phyloP scores from a whole-genome alignment of 1,140 invertebrate genomes.

The Bacillus rossius region DNA sequence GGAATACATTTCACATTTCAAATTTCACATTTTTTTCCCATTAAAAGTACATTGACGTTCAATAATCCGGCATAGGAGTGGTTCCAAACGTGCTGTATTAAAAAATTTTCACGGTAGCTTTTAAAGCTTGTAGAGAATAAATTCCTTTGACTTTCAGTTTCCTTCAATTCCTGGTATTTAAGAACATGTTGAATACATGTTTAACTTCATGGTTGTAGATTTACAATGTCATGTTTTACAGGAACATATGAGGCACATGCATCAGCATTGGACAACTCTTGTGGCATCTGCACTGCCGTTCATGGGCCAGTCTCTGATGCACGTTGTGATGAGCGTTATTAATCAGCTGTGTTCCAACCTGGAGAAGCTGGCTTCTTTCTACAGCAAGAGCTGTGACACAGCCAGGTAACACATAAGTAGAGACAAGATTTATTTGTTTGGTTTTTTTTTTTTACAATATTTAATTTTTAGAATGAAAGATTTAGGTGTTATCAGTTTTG shows the following conservation, averaged over 20 bases:
- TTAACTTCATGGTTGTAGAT: too few species aligned
- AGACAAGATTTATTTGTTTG: neutral
- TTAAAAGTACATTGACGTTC: too few species aligned
- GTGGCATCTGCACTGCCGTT: slow-evolving; percentile 71
- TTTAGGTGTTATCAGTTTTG: neutral
- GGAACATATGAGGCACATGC: slow-evolving; percentile 50
- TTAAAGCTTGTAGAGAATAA: too few species aligned
- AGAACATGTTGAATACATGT: too few species aligned
- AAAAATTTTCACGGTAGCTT: too few species aligned
- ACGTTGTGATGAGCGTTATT: slow-evolving; percentile 70
- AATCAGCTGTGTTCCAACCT: slow-evolving; percentile 82
- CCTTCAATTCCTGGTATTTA: too few species aligned
- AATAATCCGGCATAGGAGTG: too few species aligned
- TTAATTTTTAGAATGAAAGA: too few species aligned
- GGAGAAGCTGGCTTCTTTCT: slow-evolving; percentile 54
- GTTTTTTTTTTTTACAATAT: neutral
- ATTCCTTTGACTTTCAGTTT: too few species aligned
- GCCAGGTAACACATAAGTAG: neutral
- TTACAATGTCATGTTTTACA: neutral
- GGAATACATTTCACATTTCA: too few species aligned
- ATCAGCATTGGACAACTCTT: slow-evolving; percentile 75
- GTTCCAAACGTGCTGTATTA: too few species aligned
- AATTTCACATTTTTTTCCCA: too few species aligned
- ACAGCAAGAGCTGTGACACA: slow-evolving; percentile 27
- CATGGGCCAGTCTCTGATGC: slow-evolving; percentile 65